These are phyloP conservation scores for Phocides pigmalion DNA, from an alignment of 1,140 invertebrate species.

Conservation along the genomic window DNA sequence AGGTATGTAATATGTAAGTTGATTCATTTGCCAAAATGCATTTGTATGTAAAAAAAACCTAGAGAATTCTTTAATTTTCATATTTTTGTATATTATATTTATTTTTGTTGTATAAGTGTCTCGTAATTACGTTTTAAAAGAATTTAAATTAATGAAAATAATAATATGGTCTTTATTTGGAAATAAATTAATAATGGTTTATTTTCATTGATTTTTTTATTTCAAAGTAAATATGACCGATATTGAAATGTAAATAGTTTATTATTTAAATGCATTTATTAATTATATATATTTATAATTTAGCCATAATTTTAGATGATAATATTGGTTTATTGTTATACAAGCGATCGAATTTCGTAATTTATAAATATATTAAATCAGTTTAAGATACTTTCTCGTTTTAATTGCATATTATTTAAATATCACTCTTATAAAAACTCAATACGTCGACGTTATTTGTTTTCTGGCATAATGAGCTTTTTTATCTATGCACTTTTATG, in stretches of 20 bases:
- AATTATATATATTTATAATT: constrained; percentile 48
- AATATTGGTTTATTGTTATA: constrained; percentile 33
- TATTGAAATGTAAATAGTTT: constrained; percentile 46
- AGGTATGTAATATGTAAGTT: background rate
- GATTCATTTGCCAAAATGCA: constrained; percentile 10
- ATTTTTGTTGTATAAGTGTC: constrained; percentile 9
- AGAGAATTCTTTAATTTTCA: too few species aligned
- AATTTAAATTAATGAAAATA: too few species aligned
- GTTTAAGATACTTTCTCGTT: background rate
- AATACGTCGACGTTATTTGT: too few species aligned
- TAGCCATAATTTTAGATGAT: constrained; percentile 47
- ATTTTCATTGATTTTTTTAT: too few species aligned
- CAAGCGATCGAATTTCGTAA: constrained; percentile 35
- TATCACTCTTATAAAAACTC: too few species aligned
- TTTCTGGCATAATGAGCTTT: too few species aligned
- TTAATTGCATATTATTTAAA: too few species aligned
- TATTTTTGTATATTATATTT: constrained; percentile 31
- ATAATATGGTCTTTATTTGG: too few species aligned
- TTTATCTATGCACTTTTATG: too few species aligned
- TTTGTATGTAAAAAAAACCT: constrained; percentile 1
- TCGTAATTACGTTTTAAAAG: too few species aligned
- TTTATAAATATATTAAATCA: constrained; percentile 16
- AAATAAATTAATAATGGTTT: too few species aligned
- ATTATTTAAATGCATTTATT: constrained; percentile 53
- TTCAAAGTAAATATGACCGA: constrained; percentile 39